Base-by-base conservation (phyloP, 2,797 vertebrate genomes). In the Sebastes trivittatus region DNA sequence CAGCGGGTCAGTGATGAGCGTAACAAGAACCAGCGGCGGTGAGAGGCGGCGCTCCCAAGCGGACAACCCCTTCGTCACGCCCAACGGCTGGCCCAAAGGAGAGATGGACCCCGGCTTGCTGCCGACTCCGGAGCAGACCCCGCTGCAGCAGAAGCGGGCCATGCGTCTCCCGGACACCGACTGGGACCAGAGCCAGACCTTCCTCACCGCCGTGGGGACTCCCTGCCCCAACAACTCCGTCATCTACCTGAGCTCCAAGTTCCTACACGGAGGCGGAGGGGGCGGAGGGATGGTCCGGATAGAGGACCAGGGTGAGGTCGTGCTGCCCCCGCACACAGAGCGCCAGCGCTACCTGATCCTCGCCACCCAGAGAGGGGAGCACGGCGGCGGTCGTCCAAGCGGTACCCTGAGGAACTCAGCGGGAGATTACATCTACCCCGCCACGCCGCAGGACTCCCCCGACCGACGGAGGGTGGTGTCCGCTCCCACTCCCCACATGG, bases 71-170 rank as follows among this genome's bases (percentile, higher is more conserved):
- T 96, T 98, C 0, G 96, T 97, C 92, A 96, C 93, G 88, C 95
- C 97, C 92, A 98, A 98, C 5, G 97, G 97, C 59, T 99, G 98
- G 98, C 92, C 96, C 38, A 97, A 97, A 90, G 96, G 96, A 34
- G 97, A 98, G 60, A 94, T 98, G 91, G 97, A 98, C 87, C 96
- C 97, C 0, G 97, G 97, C n/a, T 27, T 95, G 65, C 96, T 98
- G 80, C 98, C 98, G 30, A 99, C 98, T 0, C 98, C 98, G 0
- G 98, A 99, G 94, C 98, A 98, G 94, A 99, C 98, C 0, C 98
- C 98, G 0, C 93, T 98, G 93, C 98, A 98, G 80, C 98, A 99
- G 90, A 99, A 99, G 72, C 95, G 97, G 22, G 92, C 95, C 38
- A 81, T 96, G 86, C 94, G 94, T 11, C 91, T 96, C 5, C 87